Evolutionary conservation across 2,797 vertebrate species (phyloP).

Genomic region (Epinephelus malabaricus): DNA sequence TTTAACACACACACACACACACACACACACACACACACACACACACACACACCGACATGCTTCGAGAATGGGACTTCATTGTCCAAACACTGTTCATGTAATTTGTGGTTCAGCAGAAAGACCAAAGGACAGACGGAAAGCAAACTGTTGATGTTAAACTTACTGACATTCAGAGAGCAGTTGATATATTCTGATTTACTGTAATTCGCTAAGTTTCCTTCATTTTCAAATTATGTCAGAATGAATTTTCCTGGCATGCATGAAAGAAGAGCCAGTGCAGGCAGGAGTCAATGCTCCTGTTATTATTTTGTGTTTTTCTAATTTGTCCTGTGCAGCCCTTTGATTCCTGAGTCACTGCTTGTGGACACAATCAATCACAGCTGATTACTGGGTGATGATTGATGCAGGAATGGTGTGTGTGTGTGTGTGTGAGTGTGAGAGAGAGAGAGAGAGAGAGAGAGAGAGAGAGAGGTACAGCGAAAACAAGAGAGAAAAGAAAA

Average conservation of each 20-base stretch:
- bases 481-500: background rate
- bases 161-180: slow-evolving; percentile 7
- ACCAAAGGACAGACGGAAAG: slow-evolving; percentile 1
- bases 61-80: background rate
- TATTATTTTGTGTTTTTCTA: slow-evolving; percentile 23
- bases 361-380: slow-evolving; percentile 35
- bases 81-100: too few relatives aligned
- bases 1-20: too few relatives aligned
- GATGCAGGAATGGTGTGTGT: background rate
- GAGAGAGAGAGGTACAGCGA: background rate
- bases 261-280: slow-evolving; percentile 1
- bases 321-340: background rate
- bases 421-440: background rate
- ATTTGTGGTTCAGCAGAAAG: background rate
- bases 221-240: slow-evolving; percentile 41
- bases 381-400: slow-evolving; percentile 3
- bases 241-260: slow-evolving; percentile 26
- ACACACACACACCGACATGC: background rate
- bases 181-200: slow-evolving; percentile 27
- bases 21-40: too few relatives aligned
- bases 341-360: slow-evolving; percentile 7
- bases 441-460: too few relatives aligned
- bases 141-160: background rate
- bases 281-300: slow-evolving; percentile 12
- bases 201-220: background rate